Base-by-base conservation (phyloP, 2,113 vertebrate genomes). In the Lathamus discolor region DNA sequence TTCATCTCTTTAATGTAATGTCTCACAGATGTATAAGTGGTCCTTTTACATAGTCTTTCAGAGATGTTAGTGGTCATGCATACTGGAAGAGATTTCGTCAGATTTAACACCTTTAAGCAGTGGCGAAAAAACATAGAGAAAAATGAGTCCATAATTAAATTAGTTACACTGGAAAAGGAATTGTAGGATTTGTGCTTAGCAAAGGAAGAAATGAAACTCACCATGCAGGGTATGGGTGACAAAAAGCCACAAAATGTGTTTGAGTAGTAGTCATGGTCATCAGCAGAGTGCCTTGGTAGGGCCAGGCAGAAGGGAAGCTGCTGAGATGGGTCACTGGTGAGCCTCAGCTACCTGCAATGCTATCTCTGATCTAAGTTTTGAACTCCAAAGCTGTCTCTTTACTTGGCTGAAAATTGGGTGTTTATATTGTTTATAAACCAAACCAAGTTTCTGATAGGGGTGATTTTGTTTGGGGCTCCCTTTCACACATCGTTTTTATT, bases 61-160 rank as follows among this genome's bases (percentile, higher is more conserved):
- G 83, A 86, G 41, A 81, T 90, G 11, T 78, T 93, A 69, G 35
- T 72, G 80, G 29, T 69, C 13, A 3, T 44, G 44, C 8, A 19
- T 55, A 79, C 24, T 73, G 61, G 57, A 74, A 86, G 24, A 19
- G 20, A 48, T 84, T 84, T 84, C 0, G 10, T 81, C 69, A 91
- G 20, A 62, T 79, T 82, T 76, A 86, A 78, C 61, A 81, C 66
- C 8, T 82, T 84, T 41, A 91, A 79, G 24, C 51, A 66, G 15
- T n/a, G 23, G 16, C 24, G 83, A 39, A 80, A 82, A 77, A 63
- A 52, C 68, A 17, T 3, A 61, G 24, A 43, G 48, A 84, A 93
- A 93, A 86, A 70, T 61, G 29, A 86, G 52, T 61, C 35, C 17
- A 24, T 84, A 93, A 86, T 88, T 88, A 73, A 75, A 81, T 5